Conservation (phyloP, 2,797 vertebrate genomes). For the Sandelia bainsii region DNA sequence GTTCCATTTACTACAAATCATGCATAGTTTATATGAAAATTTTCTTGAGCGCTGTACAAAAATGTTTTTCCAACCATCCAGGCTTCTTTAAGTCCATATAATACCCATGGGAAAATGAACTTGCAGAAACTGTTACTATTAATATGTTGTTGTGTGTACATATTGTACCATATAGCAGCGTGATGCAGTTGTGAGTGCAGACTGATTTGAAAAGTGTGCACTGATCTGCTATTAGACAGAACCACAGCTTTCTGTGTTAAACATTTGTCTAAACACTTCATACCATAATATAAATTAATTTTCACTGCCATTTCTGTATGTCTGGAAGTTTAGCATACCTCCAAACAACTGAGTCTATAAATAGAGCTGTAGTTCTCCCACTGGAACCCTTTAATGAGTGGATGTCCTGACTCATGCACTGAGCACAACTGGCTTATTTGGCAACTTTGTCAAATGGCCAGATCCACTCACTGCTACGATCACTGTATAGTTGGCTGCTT, state of each 20-base stretch:
- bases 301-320: not conserved
- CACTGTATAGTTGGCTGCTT: too few species aligned
- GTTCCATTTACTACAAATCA: not conserved
- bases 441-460: not conserved
- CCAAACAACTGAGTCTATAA: slow-evolving; percentile 25
- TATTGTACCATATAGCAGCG: not conserved
- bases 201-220: not conserved
- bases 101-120: not conserved
- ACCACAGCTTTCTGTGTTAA: not conserved
- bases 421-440: not conserved
- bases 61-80: not conserved
- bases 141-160: not conserved
- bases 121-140: not conserved
- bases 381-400: not conserved
- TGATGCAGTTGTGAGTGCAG: not conserved
- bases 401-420: slow-evolving; percentile 24
- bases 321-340: not conserved
- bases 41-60: too few species aligned
- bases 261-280: not conserved
- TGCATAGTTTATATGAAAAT: not conserved
- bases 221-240: too few species aligned
- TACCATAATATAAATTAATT: not conserved
- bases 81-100: not conserved
- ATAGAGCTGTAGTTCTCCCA: slow-evolving; percentile 13
- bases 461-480: not conserved